Percentiles rank a stretch among this genome's conserved stretches.
Evolutionary conservation across 2,113 vertebrate genomes (phyloP).

Genomic region (Rhinogobius similis): DNA sequence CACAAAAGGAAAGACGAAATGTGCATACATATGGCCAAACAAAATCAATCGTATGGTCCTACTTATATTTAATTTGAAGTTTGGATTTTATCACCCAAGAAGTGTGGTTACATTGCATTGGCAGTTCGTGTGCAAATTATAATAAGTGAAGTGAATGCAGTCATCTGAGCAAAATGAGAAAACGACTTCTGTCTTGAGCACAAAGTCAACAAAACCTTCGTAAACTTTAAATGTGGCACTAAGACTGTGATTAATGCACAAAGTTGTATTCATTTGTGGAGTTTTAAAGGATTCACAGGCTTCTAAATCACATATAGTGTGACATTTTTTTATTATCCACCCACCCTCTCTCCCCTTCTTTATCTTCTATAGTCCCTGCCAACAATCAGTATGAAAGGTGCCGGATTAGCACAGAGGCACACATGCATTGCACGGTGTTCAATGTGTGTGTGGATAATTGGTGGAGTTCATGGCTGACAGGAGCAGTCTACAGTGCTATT

Average conservation of each 20-base stretch:
- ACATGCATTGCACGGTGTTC: slow-evolving; percentile 16
- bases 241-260: slow-evolving; percentile 1
- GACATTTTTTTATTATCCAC: slow-evolving; percentile 11
- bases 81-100: too few species aligned
- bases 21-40: too few species aligned
- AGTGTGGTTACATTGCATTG: too few species aligned
- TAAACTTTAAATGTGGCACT: neutral
- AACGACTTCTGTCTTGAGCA: neutral
- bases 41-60: too few species aligned
- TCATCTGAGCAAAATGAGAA: neutral
- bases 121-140: too few species aligned
- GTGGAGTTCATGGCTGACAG: slow-evolving; percentile 58
- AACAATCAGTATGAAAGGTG: slow-evolving; percentile 41
- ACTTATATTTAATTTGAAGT: neutral
- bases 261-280: slow-evolving; percentile 23
- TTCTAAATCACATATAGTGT: slow-evolving; percentile 21
- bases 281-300: slow-evolving; percentile 30
- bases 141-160: neutral
- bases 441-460: slow-evolving; percentile 48
- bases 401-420: slow-evolving; percentile 48
- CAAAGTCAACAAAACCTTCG: neutral
- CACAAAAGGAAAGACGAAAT: too few species aligned
- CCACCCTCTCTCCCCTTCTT: slow-evolving; percentile 12
- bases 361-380: slow-evolving; percentile 16
- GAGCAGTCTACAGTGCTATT: slow-evolving; percentile 63